Conservation (phyloP, 2,888 invertebrate species). For the Thymelicus lineola region DNA sequence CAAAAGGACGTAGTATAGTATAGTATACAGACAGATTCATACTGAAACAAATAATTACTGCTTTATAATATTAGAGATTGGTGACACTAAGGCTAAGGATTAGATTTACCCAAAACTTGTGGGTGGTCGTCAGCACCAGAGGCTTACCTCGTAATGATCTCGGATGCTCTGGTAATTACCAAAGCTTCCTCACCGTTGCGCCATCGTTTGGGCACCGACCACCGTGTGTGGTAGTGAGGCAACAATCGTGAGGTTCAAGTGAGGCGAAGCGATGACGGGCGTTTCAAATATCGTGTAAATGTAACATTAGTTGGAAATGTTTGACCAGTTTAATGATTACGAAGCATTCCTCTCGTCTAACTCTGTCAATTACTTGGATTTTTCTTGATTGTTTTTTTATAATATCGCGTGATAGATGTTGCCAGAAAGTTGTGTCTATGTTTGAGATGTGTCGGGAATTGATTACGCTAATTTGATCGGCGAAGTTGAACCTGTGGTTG, state of each 20-base stretch:
- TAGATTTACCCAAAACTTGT: constrained; percentile 43
- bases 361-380: background rate
- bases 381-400: background rate
- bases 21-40: too few relatives aligned
- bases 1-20: too few relatives aligned
- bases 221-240: constrained; percentile 68
- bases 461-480: too few relatives aligned
- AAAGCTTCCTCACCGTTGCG: constrained; percentile 68
- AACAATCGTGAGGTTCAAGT: constrained; percentile 22
- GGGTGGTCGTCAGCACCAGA: constrained; percentile 64
- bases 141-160: constrained; percentile 62
- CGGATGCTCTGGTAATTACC: constrained; percentile 72
- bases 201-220: constrained; percentile 58
- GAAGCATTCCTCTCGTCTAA: background rate
- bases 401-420: background rate
- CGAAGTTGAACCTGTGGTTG: too few relatives aligned
- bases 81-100: constrained; percentile 16
- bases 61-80: too few relatives aligned
- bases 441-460: too few relatives aligned
- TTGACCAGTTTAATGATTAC: constrained; percentile 4
- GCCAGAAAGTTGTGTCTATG: too few relatives aligned
- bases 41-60: too few relatives aligned
- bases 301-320: constrained; percentile 19
- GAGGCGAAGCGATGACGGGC: constrained; percentile 5
- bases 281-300: constrained; percentile 10